Percentiles rank a stretch among this genome's conserved stretches.
phyloP scores from a whole-genome alignment of 2,113 vertebrate species.

The Aldabrachelys gigantea region DNA sequence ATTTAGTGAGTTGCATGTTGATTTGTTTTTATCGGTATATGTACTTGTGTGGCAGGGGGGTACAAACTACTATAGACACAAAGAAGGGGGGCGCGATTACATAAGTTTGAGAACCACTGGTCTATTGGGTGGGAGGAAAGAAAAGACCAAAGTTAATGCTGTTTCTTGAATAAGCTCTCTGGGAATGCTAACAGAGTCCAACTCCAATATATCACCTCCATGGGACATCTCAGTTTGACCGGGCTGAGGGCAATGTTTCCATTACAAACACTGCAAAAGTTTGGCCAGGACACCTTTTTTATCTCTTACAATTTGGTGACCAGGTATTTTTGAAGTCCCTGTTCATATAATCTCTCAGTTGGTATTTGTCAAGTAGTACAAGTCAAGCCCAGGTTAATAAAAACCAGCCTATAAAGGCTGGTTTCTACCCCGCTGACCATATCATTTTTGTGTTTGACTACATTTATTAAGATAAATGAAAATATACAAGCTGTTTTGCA shows the following conservation, averaged over 20 bases:
- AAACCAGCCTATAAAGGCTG: not conserved
- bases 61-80: not conserved
- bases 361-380: not conserved
- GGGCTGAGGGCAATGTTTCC: not conserved
- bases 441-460: not conserved
- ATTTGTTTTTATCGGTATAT: too few relatives aligned
- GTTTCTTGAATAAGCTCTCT: not conserved
- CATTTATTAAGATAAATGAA: not conserved
- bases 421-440: not conserved
- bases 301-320: not conserved
- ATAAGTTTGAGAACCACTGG: too few relatives aligned
- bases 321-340: not conserved
- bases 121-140: not conserved
- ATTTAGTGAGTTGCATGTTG: too few relatives aligned
- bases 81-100: too few relatives aligned
- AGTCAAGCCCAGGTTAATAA: not conserved
- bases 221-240: not conserved
- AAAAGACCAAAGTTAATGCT: fast-evolving
- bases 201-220: not conserved
- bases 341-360: not conserved
- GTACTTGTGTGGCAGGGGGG: too few relatives aligned
- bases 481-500: not conserved
- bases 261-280: not conserved
- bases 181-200: not conserved
- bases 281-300: not conserved